phyloP scores from a whole-genome alignment of 2,797 vertebrate genomes.

The Trachops cirrhosus region DNA sequence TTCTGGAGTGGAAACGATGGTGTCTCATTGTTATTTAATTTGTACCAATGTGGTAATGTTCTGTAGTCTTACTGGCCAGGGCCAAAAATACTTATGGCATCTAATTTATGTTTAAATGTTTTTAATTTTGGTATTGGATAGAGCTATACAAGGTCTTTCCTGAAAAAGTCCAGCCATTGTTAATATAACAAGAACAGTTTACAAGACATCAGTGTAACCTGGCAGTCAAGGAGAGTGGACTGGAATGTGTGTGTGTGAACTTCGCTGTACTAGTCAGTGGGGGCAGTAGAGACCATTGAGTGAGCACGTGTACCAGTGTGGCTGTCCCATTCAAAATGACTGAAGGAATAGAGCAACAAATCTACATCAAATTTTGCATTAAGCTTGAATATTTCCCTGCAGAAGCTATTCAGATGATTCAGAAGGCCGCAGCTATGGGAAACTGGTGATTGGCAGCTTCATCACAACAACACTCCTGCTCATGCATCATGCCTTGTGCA shows the following conservation, averaged over 20 bases:
- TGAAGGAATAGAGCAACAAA: background rate
- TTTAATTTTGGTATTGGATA: background rate
- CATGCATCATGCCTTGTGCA: background rate
- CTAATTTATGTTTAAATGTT: slow-evolving; percentile 10
- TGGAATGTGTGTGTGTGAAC: background rate
- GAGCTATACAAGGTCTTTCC: background rate
- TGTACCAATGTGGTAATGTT: background rate
- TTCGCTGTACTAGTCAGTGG: background rate
- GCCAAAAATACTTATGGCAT: background rate
- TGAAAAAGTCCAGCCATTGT: background rate
- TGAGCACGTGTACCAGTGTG: background rate
- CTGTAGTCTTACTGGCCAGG: background rate
- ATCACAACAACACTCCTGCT: background rate
- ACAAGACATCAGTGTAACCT: background rate
- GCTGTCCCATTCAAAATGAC: background rate
- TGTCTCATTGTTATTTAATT: background rate
- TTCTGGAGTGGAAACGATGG: background rate
- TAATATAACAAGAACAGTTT: background rate
- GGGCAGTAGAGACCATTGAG: background rate
- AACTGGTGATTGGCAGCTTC: background rate
- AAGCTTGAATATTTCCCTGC: too few relatives aligned
- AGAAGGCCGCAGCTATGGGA: background rate
- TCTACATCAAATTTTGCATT: background rate
- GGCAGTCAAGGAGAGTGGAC: background rate
- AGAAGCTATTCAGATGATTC: background rate